Evolutionary conservation across 2,888 invertebrate species (phyloP).

Genomic region (Acleris literana): DNA sequence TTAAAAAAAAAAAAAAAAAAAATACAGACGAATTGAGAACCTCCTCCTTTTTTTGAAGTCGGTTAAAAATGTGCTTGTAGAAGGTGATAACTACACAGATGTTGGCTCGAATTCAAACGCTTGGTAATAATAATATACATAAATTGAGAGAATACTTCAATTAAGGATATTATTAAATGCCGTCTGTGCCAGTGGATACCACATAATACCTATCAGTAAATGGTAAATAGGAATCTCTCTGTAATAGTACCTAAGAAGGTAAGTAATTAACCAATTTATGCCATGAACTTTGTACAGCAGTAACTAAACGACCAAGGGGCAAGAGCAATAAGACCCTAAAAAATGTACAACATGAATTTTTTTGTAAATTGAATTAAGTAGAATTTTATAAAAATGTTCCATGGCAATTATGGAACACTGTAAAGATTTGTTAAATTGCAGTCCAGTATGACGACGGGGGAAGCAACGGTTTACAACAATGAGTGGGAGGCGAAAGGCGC

Average conservation of each 20-base stretch:
- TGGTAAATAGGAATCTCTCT: not conserved
- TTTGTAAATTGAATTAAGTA: not conserved
- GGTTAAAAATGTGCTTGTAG: constrained; percentile 18
- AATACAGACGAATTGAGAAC: no score
- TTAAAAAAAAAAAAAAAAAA: no score
- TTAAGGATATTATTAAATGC: no score
- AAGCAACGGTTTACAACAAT: constrained; percentile 52
- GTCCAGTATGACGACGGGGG: constrained; percentile 32
- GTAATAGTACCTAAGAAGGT: not conserved
- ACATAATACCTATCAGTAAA: not conserved
- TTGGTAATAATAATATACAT: constrained; percentile 48
- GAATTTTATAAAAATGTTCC: constrained; percentile 4
- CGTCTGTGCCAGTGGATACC: no score
- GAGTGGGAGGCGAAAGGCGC: constrained; percentile 46
- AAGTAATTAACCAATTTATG: no score
- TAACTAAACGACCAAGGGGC: no score
- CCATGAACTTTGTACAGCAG: no score
- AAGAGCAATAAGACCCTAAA: not conserved
- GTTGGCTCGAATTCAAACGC: constrained; percentile 35
- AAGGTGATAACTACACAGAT: constrained; percentile 22
- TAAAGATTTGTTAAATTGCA: constrained; percentile 27
- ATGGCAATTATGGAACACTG: constrained; percentile 11
- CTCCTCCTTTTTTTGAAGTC: no score
- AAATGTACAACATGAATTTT: not conserved
- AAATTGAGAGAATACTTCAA: constrained; percentile 53